These are phyloP conservation scores for Epinotia ramella DNA, from an alignment of 2,888 invertebrate genomes.

Conservation along the genomic window DNA sequence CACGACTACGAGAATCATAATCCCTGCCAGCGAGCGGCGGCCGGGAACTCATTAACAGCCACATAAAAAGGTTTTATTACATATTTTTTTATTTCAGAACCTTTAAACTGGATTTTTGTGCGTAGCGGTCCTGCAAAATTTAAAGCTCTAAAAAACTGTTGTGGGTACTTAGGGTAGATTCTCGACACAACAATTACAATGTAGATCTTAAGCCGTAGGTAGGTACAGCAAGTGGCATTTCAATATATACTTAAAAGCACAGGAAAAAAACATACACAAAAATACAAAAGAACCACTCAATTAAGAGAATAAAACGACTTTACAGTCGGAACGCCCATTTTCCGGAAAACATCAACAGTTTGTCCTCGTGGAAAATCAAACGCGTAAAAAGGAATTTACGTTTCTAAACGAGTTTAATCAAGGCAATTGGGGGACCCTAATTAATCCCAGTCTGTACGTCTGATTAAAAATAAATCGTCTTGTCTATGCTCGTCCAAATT, in stretches of 20 bases:
- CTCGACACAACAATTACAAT: neutral
- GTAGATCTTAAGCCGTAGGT: neutral
- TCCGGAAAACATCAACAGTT: constrained; percentile 22
- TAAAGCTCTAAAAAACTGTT: neutral
- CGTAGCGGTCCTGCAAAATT: neutral
- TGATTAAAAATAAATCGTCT: constrained; percentile 56
- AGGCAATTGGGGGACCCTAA: constrained; percentile 43
- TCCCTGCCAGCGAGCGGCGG: constrained; percentile 45
- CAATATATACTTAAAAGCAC: neutral
- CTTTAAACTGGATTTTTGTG: constrained; percentile 36
- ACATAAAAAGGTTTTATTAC: constrained; percentile 66
- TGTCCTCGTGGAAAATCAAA: constrained; percentile 26
- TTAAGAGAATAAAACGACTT: neutral
- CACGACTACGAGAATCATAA: constrained; percentile 38
- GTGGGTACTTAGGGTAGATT: too few relatives aligned
- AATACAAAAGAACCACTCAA: neutral
- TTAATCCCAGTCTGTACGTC: constrained; percentile 45
- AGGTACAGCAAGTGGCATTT: neutral
- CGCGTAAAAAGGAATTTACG: constrained; percentile 33
- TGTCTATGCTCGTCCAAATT: constrained; percentile 45
- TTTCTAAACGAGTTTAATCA: constrained; percentile 42
- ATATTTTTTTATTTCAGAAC: constrained; percentile 66
- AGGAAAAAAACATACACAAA: too few relatives aligned
- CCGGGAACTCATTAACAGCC: constrained; percentile 47
- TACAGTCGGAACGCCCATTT: neutral